Evolutionary conservation across 1,140 invertebrate species (phyloP).

Genomic region (Drosophila subobscura): DNA sequence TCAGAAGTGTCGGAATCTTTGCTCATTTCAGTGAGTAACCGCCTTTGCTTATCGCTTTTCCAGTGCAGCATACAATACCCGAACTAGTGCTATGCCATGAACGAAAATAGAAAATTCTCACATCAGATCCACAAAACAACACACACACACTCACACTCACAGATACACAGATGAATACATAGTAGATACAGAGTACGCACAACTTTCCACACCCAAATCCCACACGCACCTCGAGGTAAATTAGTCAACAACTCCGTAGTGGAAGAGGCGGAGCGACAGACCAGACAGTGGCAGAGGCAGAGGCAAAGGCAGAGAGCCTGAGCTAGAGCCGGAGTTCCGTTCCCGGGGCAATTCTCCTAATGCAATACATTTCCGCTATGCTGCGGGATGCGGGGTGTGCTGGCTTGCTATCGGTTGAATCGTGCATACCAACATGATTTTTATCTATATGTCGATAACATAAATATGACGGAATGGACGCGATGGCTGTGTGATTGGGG

Average conservation of each 20-base stretch:
- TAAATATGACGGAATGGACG: constrained; percentile 72
- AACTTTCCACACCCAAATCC: constrained; percentile 34
- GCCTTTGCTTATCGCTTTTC: constrained; percentile 48
- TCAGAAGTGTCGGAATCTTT: constrained; percentile 41
- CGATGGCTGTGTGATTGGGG: constrained; percentile 11
- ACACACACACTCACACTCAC: constrained; percentile 7
- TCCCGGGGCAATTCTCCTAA: constrained; percentile 69
- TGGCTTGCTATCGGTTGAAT: constrained; percentile 35
- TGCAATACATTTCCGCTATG: constrained; percentile 73
- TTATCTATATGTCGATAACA: constrained; percentile 72
- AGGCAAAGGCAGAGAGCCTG: not conserved
- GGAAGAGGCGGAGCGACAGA: not conserved
- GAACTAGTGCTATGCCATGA: constrained; percentile 36
- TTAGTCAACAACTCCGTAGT: constrained; percentile 61
- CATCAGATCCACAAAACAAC: constrained; percentile 25
- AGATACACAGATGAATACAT: not conserved
- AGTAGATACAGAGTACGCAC: constrained; percentile 24
- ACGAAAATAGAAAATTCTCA: constrained; percentile 51
- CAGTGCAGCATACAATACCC: constrained; percentile 12
- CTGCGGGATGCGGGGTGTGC: constrained; percentile 56
- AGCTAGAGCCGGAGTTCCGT: constrained; percentile 3
- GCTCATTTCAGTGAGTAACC: constrained; percentile 35
- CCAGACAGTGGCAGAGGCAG: not conserved
- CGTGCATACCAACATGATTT: constrained; percentile 74
- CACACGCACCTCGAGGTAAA: constrained; percentile 49